Evolutionary conservation across 2,113 vertebrate genomes (phyloP).

Genomic region (Elanoides forficatus): DNA sequence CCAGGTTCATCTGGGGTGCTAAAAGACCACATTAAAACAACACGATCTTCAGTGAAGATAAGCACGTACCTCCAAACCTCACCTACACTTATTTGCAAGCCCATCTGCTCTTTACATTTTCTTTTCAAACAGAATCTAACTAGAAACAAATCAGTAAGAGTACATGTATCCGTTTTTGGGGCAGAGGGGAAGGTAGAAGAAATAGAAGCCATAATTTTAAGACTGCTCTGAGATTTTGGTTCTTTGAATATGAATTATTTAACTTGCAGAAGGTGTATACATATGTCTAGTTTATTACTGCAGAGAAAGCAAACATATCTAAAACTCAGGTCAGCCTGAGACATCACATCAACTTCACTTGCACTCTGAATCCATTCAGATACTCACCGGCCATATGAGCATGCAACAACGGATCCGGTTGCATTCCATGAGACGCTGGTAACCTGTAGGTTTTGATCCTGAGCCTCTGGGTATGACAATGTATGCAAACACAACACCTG

Average conservation of each 20-base stretch:
- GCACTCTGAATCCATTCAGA: neutral
- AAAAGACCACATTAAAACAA: neutral
- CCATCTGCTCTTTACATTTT: neutral
- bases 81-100: neutral
- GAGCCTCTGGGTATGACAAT: constrained; percentile 77
- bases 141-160: neutral
- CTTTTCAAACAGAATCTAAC: neutral
- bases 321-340: neutral
- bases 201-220: neutral
- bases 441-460: constrained; percentile 80
- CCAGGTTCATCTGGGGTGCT: neutral
- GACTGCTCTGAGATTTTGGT: neutral
- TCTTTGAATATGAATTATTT: neutral
- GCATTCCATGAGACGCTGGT: constrained; percentile 88
- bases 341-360: neutral
- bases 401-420: constrained; percentile 86
- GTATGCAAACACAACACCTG: constrained; percentile 84
- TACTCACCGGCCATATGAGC: constrained; percentile 89
- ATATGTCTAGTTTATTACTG: neutral
- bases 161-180: neutral
- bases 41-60: neutral
- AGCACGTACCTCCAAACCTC: neutral
- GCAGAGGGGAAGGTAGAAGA: neutral
- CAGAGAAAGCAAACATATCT: neutral
- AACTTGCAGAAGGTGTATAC: neutral